Conservation (phyloP, 2,113 vertebrate genomes). For the Nycticorax nycticorax region DNA sequence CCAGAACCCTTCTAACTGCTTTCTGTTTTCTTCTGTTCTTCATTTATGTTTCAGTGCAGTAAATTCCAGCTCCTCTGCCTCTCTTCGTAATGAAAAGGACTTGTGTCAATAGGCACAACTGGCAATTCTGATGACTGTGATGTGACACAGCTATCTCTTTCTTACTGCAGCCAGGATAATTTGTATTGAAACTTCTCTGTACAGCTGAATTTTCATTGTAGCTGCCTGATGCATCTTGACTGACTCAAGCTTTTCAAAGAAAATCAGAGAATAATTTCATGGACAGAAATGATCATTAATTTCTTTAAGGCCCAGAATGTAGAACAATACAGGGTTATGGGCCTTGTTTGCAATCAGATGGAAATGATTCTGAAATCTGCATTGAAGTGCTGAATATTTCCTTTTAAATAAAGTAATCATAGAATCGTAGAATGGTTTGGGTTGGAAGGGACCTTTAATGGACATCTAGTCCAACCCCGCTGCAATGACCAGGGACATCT, state of each 20-base stretch:
- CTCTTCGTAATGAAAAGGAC: not conserved
- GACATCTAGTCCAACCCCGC: not conserved
- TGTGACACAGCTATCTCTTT: not conserved
- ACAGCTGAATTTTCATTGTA: not conserved
- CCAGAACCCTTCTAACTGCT: not conserved
- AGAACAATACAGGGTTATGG: not conserved
- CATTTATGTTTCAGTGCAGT: not conserved
- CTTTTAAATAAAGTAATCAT: not conserved
- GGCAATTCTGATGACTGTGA: not conserved
- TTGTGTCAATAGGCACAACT: not conserved
- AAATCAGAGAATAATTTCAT: not conserved
- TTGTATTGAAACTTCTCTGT: not conserved
- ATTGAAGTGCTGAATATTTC: not conserved
- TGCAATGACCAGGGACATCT: not conserved
- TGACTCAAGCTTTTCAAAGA: not conserved
- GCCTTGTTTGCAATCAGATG: not conserved
- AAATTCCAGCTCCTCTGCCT: slow-evolving; percentile 2
- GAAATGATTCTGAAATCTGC: not conserved
- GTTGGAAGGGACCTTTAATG: not conserved
- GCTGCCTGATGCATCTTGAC: not conserved
- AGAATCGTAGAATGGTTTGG: not conserved
- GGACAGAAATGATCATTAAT: not conserved
- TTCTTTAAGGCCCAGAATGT: not conserved
- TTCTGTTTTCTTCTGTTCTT: slow-evolving; percentile 25
- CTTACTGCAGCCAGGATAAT: not conserved